These are phyloP conservation scores for Acipenser ruthenus DNA, from an alignment of 2,797 vertebrate species.

Conservation along the genomic window DNA sequence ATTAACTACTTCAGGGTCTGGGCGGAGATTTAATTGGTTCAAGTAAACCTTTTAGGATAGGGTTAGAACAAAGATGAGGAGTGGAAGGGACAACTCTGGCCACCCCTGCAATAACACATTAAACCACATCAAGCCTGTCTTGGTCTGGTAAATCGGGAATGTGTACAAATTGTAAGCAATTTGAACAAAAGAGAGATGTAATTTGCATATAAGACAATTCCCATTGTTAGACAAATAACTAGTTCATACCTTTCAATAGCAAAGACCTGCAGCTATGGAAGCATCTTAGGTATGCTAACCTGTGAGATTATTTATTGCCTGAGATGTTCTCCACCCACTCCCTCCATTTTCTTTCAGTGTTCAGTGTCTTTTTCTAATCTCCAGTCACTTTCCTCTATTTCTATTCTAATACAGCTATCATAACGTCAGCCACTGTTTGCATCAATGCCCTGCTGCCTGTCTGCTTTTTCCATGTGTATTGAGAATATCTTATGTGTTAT, in stretches of 20 bases:
- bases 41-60: too few relatives aligned
- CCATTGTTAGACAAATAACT: constrained; percentile 47
- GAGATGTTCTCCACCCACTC: background rate
- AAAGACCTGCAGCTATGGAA: background rate
- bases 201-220: constrained; percentile 1
- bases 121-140: too few relatives aligned
- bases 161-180: too few relatives aligned
- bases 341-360: background rate
- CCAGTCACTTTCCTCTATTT: background rate
- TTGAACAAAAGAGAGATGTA: too few relatives aligned
- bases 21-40: too few relatives aligned
- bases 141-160: too few relatives aligned
- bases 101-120: too few relatives aligned
- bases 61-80: too few relatives aligned
- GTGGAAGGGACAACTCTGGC: too few relatives aligned
- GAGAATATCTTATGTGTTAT: too few relatives aligned
- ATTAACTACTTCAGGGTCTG: too few relatives aligned
- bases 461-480: too few relatives aligned
- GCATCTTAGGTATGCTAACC: background rate
- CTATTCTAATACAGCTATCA: background rate
- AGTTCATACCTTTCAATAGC: constrained; percentile 27
- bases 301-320: background rate
- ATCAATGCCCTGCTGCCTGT: background rate
- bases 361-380: background rate
- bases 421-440: background rate